Percentiles rank a stretch among this genome's conserved stretches.
Evolutionary conservation across 2,113 vertebrate genomes (phyloP).

Genomic region (Neogale vison): DNA sequence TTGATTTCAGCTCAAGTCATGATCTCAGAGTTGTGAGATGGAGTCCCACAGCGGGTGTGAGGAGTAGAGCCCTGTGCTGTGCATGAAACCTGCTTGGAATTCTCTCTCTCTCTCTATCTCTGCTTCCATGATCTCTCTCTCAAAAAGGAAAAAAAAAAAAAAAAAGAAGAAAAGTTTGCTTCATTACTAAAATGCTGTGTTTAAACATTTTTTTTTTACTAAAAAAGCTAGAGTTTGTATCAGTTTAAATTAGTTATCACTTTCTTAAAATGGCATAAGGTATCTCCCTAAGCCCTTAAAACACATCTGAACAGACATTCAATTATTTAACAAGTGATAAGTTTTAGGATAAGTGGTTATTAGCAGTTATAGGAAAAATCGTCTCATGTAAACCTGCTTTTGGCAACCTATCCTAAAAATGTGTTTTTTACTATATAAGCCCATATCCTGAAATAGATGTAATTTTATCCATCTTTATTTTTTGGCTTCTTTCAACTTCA

Average conservation of each 20-base stretch:
- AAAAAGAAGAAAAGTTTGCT: too few species aligned
- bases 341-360: not conserved
- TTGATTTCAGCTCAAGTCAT: not conserved
- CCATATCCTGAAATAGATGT: not conserved
- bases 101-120: too few species aligned
- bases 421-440: not conserved
- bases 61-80: not conserved
- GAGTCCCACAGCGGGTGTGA: not conserved
- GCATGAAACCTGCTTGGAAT: too few species aligned
- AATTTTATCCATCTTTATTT: not conserved
- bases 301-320: not conserved
- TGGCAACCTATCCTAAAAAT: not conserved
- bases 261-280: not conserved
- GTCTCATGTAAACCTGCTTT: not conserved
- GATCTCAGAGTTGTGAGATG: not conserved
- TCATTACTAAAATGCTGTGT: not conserved
- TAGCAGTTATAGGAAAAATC: not conserved
- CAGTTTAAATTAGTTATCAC: not conserved
- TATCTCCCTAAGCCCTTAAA: not conserved
- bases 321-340: not conserved
- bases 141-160: too few species aligned
- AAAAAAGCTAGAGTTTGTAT: not conserved
- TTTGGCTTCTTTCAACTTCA: not conserved
- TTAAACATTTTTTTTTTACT: not conserved
- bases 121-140: not conserved